Evolutionary conservation across 2,797 vertebrate species (phyloP).

Genomic region (Lithobates sylvaticus): DNA sequence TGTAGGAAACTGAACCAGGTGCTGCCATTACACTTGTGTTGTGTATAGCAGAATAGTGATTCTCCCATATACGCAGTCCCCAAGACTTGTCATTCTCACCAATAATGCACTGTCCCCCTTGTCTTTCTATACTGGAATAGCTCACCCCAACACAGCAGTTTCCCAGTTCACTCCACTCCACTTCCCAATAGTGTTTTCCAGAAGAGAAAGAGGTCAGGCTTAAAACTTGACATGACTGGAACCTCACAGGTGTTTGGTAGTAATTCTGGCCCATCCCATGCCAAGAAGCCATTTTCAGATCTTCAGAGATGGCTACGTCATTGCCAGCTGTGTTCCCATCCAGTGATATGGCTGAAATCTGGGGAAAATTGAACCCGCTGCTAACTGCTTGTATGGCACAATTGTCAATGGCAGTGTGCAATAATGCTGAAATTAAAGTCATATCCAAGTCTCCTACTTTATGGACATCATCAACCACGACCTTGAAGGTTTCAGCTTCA

Average conservation of each 20-base stretch:
- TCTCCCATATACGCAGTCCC: background rate
- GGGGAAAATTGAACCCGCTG: background rate
- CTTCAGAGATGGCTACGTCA: slow-evolving; percentile 6
- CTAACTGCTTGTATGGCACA: too few relatives aligned
- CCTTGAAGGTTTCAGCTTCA: background rate
- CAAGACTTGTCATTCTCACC: slow-evolving; percentile 11
- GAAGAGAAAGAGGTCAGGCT: background rate
- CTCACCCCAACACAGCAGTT: slow-evolving; percentile 18
- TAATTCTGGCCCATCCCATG: background rate
- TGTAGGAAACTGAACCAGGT: background rate
- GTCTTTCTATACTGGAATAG: slow-evolving; percentile 7
- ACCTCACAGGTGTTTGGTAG: background rate
- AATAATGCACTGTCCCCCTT: background rate
- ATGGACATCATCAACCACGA: background rate
- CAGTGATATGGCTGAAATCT: background rate
- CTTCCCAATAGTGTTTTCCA: slow-evolving; percentile 1
- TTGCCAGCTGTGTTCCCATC: slow-evolving; percentile 1
- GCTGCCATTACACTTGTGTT: background rate
- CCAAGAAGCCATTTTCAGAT: slow-evolving; percentile 12
- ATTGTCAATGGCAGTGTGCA: background rate
- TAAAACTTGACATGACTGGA: slow-evolving; percentile 25
- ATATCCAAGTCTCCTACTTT: background rate
- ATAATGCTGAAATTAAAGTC: background rate
- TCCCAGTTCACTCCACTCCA: background rate
- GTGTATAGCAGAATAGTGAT: slow-evolving; percentile 8